Conservation (phyloP, 2,888 invertebrate species). For the Stegana nigrithorax region DNA sequence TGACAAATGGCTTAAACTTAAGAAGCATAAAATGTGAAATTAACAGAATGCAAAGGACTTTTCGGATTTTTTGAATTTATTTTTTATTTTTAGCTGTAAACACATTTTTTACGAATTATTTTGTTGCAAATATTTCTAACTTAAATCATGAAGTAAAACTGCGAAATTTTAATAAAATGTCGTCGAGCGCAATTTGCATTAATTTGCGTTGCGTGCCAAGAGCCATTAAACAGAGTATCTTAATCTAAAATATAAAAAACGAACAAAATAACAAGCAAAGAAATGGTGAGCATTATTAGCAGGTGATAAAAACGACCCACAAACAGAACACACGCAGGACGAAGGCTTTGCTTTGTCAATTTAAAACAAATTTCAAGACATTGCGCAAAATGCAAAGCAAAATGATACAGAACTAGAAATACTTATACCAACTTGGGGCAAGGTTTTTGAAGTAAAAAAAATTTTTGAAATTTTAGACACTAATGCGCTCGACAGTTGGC, state of each 20-base stretch:
- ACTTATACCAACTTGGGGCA: not conserved
- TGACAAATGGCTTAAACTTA: not conserved
- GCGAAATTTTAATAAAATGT: slow-evolving; percentile 8
- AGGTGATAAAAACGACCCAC: not conserved
- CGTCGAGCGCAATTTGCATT: slow-evolving; percentile 11
- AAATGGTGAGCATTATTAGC: not conserved
- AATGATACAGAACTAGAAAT: not conserved
- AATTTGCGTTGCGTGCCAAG: slow-evolving; percentile 7
- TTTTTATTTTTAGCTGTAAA: too few species aligned
- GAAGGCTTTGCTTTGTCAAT: not conserved
- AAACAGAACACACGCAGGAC: not conserved
- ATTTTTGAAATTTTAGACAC: slow-evolving; percentile 1
- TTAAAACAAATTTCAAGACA: not conserved
- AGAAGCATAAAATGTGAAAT: not conserved
- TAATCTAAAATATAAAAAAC: too few species aligned
- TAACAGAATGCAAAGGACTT: too few species aligned
- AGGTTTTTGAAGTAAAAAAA: not conserved
- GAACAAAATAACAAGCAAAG: too few species aligned
- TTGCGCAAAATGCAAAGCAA: not conserved
- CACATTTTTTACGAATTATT: too few species aligned
- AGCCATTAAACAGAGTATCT: not conserved
- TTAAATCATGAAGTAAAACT: not conserved
- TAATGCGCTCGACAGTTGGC: slow-evolving; percentile 14
- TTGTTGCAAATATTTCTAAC: not conserved
- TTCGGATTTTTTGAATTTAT: too few species aligned